A percentile compares a stretch with the other conserved stretches of the same genome.
Evolutionary conservation across 1,140 invertebrate genomes (phyloP).

Genomic region (Sarcophaga bullata): DNA sequence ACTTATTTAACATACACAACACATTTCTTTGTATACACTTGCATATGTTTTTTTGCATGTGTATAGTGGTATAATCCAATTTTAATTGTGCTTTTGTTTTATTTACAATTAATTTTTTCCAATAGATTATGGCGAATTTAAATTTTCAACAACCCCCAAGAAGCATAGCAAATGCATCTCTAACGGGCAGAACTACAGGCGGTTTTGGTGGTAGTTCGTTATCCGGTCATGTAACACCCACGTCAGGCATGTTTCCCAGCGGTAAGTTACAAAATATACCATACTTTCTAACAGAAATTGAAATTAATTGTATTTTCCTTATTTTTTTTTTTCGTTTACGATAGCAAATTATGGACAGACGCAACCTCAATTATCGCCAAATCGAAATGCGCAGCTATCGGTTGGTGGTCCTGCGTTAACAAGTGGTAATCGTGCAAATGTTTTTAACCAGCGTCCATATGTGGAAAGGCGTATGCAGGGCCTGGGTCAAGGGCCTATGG

Average conservation of each 20-base stretch:
- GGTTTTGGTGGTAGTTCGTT: constrained; percentile 70
- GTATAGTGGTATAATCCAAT: neutral
- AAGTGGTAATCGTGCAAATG: constrained; percentile 68
- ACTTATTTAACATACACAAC: too few species aligned
- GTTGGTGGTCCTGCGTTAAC: constrained; percentile 68
- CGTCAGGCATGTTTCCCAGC: constrained; percentile 73
- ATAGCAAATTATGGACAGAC: constrained; percentile 66
- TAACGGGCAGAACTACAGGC: constrained; percentile 70
- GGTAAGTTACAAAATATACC: constrained; percentile 50
- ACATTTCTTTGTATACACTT: too few species aligned
- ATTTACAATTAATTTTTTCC: constrained; percentile 26
- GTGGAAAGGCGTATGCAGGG: constrained; percentile 80
- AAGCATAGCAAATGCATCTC: constrained; percentile 77
- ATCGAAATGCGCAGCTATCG: constrained; percentile 66
- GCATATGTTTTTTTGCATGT: too few species aligned
- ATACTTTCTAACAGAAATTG: neutral
- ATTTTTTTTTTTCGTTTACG: constrained; percentile 42
- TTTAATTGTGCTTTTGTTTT: constrained; percentile 26
- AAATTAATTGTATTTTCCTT: neutral
- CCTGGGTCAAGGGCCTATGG: constrained; percentile 62
- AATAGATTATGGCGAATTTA: constrained; percentile 79
- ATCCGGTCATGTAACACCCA: constrained; percentile 78
- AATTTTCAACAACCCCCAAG: constrained; percentile 83
- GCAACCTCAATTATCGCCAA: constrained; percentile 73
- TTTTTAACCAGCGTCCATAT: constrained; percentile 81